Evolutionary conservation across 2,888 invertebrate species (phyloP), one percentile per base, ranked within the genome.

Genomic region (Acanthopleura granulata): DNA sequence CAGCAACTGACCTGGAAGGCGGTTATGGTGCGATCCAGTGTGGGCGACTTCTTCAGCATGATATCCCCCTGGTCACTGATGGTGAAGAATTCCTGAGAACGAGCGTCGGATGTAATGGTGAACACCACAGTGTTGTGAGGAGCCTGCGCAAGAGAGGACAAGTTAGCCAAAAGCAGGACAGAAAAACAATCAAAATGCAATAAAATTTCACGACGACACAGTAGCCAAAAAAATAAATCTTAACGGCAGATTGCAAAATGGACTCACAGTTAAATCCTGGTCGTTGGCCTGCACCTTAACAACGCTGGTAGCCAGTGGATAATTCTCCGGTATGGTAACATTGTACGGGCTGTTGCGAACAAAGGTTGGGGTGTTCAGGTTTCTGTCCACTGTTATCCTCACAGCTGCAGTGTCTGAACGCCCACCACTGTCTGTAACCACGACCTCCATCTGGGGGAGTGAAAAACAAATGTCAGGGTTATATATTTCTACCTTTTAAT

Each of bases 21-120:
- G 18, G 40, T n/a, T 22, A 71, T 49, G 71, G 71, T 16, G 16
- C n/a, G 71, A 9, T 49, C 71, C 29, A 49, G 14, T 4, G 49
- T 22, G 11, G 71, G 71, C 3, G 71, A 71, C 14, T 49, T 40
- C 25, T 49, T 40, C 49, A 71, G 49, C 15, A 14, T 71, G 40
- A 71, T 49, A 4, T 16, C 40, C 9, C 71, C 71, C 14, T 49
- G 18, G 25, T 66, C 25, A 27, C 14, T 66, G 6, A 97, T 94
- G 83, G 95, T 94, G 92, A 97, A 97, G 89, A 96, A 97, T 84
- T 95, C 95, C 0, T 93, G 92, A 0, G 96, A 94, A 87, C 95
- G 95, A 29, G 95, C 95, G 62, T 82, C 80, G 14, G 82, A 79
- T n/a, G 76, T 74, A 51, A 86, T 83, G 18, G 49, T 69, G 76